These are phyloP conservation scores for Prochilodus magdalenae DNA, from an alignment of 2,113 vertebrate species.

Conservation along the genomic window DNA sequence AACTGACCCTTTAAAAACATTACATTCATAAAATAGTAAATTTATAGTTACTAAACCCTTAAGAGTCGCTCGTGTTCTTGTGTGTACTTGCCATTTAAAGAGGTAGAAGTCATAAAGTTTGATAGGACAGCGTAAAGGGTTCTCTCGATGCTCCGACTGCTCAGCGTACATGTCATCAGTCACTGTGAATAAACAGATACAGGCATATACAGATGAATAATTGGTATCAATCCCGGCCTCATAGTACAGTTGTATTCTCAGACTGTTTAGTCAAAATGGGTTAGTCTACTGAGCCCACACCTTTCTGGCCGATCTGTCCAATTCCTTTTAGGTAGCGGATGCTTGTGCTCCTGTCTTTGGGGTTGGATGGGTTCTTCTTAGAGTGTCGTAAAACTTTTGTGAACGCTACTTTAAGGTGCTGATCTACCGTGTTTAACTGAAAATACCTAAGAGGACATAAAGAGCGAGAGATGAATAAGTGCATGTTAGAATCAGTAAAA, in stretches of 20 bases:
- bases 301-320: slow-evolving; percentile 90
- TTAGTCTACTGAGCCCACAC: slow-evolving; percentile 62
- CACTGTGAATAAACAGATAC: slow-evolving; percentile 75
- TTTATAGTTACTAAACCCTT: no score
- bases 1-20: no score
- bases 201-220: not conserved
- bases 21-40: no score
- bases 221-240: not conserved
- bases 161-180: slow-evolving; percentile 97
- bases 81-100: slow-evolving; percentile 95
- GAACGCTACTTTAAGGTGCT: slow-evolving; percentile 98
- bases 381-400: slow-evolving; percentile 96
- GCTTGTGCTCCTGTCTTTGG: slow-evolving; percentile 97
- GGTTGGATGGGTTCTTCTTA: slow-evolving; percentile 95
- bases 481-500: not conserved
- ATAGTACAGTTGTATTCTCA: not conserved
- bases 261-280: not conserved
- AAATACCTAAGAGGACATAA: slow-evolving; percentile 82
- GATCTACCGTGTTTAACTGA: slow-evolving; percentile 90
- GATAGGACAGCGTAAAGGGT: slow-evolving; percentile 96
- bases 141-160: slow-evolving; percentile 96
- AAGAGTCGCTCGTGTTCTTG: not conserved
- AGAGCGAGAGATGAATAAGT: not conserved
- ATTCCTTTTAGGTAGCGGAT: slow-evolving; percentile 94
- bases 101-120: slow-evolving; percentile 99